Conservation (phyloP, 2,888 invertebrate species). For the Caenorhabditis sp. region DNA sequence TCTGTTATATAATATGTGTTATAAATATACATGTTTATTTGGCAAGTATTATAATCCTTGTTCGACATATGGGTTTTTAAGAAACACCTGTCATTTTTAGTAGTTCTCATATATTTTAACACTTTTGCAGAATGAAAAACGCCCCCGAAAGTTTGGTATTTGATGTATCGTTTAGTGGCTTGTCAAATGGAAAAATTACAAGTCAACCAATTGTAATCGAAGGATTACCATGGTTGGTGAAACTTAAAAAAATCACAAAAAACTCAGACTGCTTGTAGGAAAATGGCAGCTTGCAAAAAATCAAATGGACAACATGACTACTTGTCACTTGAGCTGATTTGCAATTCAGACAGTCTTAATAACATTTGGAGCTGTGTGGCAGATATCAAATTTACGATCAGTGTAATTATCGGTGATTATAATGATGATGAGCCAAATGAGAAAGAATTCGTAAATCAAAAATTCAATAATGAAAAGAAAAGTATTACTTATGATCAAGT, state of each 20-base stretch:
- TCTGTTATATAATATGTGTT: not conserved
- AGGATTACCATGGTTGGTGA: not conserved
- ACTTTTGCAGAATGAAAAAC: not conserved
- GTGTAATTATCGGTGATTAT: constrained; percentile 25
- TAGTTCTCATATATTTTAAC: too few species aligned
- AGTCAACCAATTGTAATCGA: not conserved
- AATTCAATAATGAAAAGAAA: not conserved
- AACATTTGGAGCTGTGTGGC: not conserved
- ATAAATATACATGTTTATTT: not conserved
- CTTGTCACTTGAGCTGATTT: not conserved
- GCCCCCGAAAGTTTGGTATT: not conserved
- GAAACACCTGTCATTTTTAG: not conserved
- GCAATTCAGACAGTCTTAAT: not conserved
- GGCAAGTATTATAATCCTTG: not conserved
- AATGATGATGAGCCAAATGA: constrained; percentile 27
- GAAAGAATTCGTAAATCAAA: constrained; percentile 3
- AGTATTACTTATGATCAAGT: not conserved
- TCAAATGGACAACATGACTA: not conserved
- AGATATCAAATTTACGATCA: constrained; percentile 18
- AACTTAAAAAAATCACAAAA: not conserved
- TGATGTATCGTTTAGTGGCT: not conserved
- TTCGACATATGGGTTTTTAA: not conserved
- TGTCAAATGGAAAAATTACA: not conserved
- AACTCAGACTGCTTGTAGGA: not conserved
- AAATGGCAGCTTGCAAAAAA: not conserved